These are phyloP conservation scores for Alethe diademata DNA, from an alignment of 2,113 vertebrate genomes.

Conservation along the genomic window DNA sequence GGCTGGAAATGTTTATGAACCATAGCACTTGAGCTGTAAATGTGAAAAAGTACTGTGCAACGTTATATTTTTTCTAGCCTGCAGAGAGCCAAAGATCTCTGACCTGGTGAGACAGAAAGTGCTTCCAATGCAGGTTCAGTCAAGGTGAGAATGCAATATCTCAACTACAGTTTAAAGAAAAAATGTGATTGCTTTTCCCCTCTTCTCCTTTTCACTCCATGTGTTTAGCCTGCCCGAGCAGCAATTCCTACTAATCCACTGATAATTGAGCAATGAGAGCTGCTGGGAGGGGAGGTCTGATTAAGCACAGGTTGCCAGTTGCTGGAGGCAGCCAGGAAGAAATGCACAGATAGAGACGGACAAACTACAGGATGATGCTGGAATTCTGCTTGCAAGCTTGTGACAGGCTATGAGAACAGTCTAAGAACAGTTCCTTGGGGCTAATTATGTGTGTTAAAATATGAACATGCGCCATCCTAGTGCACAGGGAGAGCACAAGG, in stretches of 20 bases:
- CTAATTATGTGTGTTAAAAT: background rate
- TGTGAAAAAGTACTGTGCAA: constrained; percentile 20
- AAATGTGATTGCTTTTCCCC: background rate
- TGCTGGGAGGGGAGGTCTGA: constrained; percentile 18
- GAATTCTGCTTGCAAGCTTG: background rate
- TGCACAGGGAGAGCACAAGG: background rate
- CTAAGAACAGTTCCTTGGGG: background rate
- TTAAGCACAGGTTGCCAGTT: background rate
- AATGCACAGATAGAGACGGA: background rate
- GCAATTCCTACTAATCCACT: background rate
- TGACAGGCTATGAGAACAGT: background rate
- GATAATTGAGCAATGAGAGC: background rate
- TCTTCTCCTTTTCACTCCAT: background rate
- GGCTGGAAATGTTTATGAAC: background rate
- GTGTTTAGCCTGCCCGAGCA: background rate
- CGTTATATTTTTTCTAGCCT: constrained; percentile 78
- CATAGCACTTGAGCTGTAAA: background rate
- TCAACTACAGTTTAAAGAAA: constrained; percentile 22
- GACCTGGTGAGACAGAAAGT: constrained; percentile 91
- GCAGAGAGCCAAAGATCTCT: constrained; percentile 93
- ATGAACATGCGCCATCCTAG: background rate
- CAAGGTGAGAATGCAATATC: constrained; percentile 79
- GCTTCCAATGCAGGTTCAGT: constrained; percentile 84
- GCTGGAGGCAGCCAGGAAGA: background rate
- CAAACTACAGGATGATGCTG: background rate